Evolutionary conservation across 2,888 invertebrate genomes (phyloP).

Genomic region (Drosophila seclusa): DNA sequence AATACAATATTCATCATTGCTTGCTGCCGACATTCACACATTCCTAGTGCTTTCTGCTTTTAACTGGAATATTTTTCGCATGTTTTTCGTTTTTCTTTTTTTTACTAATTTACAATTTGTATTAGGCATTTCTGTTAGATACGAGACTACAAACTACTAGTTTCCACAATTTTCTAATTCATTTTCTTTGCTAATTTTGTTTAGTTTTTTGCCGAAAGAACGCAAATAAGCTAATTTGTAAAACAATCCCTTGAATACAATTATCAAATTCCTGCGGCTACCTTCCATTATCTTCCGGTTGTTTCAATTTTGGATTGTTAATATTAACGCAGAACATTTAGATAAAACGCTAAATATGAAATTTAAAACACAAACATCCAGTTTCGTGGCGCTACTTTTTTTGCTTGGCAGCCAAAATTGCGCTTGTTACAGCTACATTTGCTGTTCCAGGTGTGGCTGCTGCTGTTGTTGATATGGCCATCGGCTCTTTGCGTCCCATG

Average conservation of each 20-base stretch:
- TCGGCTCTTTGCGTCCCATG: constrained; percentile 49
- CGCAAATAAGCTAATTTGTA: constrained; percentile 42
- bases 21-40: constrained; percentile 46
- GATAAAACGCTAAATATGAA: constrained; percentile 59
- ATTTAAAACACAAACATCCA: constrained; percentile 70
- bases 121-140: constrained; percentile 52
- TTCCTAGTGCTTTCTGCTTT: constrained; percentile 39
- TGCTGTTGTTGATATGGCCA: constrained; percentile 21
- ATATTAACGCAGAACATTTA: constrained; percentile 47
- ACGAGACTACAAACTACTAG: constrained; percentile 62
- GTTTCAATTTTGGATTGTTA: constrained; percentile 16
- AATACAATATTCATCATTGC: constrained; percentile 61
- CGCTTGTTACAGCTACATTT: constrained; percentile 23
- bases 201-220: constrained; percentile 43
- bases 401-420: constrained; percentile 58
- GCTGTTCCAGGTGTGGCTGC: constrained; percentile 10
- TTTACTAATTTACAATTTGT: constrained; percentile 61
- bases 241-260: constrained; percentile 46
- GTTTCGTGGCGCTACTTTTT: constrained; percentile 67
- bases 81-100: constrained; percentile 7
- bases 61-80: constrained; percentile 55
- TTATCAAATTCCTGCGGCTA: constrained; percentile 52
- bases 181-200: constrained; percentile 59
- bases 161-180: constrained; percentile 63
- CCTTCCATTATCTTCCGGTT: background rate